A percentile compares a stretch with the other conserved stretches of the same genome.
Conservation (phyloP, 2,113 vertebrate species). For the Aegypius monachus region DNA sequence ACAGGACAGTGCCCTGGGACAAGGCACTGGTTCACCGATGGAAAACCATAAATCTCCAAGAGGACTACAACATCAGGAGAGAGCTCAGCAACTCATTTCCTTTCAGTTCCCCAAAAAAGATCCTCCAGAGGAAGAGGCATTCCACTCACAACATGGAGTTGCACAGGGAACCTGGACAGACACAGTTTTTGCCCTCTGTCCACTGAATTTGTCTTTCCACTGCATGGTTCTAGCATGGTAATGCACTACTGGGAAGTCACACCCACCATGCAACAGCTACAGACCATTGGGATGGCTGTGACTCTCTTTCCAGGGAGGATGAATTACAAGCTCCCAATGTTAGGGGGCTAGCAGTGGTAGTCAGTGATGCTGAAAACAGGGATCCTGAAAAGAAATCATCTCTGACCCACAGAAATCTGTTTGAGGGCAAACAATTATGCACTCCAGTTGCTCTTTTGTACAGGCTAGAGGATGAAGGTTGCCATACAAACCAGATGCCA, state of each 20-base stretch:
- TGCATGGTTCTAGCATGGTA: background rate
- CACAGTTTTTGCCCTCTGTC: background rate
- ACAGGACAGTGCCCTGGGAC: background rate
- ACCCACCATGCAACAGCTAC: background rate
- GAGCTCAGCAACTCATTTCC: background rate
- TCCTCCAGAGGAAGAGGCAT: background rate
- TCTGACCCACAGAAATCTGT: background rate
- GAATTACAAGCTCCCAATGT: background rate
- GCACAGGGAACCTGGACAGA: background rate
- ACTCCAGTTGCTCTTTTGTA: background rate
- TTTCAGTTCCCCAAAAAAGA: background rate
- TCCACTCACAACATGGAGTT: background rate
- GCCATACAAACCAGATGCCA: background rate
- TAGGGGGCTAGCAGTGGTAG: background rate
- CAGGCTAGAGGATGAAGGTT: background rate
- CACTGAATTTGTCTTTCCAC: background rate
- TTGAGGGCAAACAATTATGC: background rate
- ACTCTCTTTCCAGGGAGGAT: background rate
- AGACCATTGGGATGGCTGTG: background rate
- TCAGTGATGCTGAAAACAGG: background rate
- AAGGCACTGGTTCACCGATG: background rate
- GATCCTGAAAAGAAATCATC: background rate
- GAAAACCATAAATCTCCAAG: background rate
- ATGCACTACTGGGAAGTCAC: background rate
- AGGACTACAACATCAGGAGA: background rate